A percentile compares a stretch with the other conserved stretches of the same genome.
Evolutionary conservation across 2,113 vertebrate species (phyloP).

Genomic region (Amblyopsis rosae): DNA sequence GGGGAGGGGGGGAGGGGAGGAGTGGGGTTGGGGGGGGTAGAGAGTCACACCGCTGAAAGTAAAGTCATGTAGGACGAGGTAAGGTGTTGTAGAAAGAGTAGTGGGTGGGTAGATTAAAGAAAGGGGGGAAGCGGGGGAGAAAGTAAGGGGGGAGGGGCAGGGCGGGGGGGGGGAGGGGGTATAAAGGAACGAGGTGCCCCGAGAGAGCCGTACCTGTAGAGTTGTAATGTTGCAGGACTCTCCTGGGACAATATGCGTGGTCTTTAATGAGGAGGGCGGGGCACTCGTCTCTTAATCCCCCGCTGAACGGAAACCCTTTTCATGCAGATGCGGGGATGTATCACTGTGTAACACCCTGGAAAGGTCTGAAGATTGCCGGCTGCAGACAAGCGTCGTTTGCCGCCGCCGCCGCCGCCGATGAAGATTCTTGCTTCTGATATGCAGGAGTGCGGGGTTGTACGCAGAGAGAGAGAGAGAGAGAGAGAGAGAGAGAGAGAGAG

Average conservation of each 20-base stretch:
- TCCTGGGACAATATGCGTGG: conserved; percentile 73
- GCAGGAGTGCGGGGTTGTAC: conserved; percentile 57
- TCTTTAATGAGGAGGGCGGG: conserved; percentile 78
- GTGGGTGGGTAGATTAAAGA: conserved; percentile 65
- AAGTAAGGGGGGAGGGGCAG: conserved; percentile 47
- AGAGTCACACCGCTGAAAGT: conserved; percentile 32
- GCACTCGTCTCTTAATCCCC: conserved; percentile 70
- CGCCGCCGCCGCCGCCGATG: conserved; percentile 37
- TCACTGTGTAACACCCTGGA: conserved; percentile 69
- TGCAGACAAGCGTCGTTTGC: conserved; percentile 71
- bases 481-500: background rate
- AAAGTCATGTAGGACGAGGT: background rate
- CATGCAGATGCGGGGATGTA: conserved; percentile 69
- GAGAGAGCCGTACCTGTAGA: conserved; percentile 76
- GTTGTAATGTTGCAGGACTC: conserved; percentile 69
- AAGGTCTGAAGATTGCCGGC: conserved; percentile 70
- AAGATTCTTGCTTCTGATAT: conserved; percentile 67
- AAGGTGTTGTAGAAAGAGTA: background rate
- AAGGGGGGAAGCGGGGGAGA: conserved; percentile 51
- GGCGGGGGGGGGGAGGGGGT: conserved; percentile 36
- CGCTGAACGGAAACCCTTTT: conserved; percentile 65
- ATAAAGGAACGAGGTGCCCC: conserved; percentile 65
- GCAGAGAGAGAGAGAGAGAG: conserved; percentile 40
- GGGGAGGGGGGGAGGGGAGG: conserved; percentile 26
- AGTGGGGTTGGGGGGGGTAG: conserved; percentile 44